Evolutionary conservation across 2,113 vertebrate genomes (phyloP).

Genomic region (Desmodus rotundus): DNA sequence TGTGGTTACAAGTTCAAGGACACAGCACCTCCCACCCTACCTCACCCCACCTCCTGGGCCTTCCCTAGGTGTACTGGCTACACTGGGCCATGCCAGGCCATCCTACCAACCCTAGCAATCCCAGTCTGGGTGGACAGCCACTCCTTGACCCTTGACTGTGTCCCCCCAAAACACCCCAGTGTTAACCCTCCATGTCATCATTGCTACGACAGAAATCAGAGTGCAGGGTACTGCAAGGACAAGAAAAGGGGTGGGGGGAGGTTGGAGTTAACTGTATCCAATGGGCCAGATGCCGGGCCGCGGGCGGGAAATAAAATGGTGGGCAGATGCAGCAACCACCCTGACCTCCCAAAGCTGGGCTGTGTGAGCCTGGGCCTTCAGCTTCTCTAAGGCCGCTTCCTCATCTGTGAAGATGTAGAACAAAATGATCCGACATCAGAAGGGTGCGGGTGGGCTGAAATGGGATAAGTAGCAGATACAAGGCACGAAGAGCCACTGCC

Average conservation of each 20-base stretch:
- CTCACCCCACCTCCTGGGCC: not conserved
- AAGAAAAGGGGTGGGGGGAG: not conserved
- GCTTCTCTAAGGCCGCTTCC: not conserved
- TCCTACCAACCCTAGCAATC: accelerated
- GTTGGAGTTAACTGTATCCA: not conserved
- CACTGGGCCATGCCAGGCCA: not conserved
- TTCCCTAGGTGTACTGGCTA: not conserved
- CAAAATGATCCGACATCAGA: not conserved
- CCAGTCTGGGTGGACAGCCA: accelerated
- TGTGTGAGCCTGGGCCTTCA: not conserved
- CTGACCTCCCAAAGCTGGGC: not conserved
- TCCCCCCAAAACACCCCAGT: no score
- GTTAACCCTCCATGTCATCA: not conserved
- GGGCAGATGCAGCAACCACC: not conserved
- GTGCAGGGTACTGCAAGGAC: not conserved
- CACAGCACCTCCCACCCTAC: not conserved
- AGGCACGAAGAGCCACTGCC: not conserved
- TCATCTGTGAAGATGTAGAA: not conserved
- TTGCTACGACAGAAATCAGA: not conserved
- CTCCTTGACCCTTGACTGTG: not conserved
- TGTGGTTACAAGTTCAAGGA: not conserved
- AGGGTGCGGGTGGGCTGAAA: not conserved
- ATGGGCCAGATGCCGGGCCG: not conserved
- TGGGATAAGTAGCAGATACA: accelerated
- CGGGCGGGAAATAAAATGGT: not conserved